Conservation (phyloP, 2,888 invertebrate genomes). For the Mesorhabditis spiculigera region DNA sequence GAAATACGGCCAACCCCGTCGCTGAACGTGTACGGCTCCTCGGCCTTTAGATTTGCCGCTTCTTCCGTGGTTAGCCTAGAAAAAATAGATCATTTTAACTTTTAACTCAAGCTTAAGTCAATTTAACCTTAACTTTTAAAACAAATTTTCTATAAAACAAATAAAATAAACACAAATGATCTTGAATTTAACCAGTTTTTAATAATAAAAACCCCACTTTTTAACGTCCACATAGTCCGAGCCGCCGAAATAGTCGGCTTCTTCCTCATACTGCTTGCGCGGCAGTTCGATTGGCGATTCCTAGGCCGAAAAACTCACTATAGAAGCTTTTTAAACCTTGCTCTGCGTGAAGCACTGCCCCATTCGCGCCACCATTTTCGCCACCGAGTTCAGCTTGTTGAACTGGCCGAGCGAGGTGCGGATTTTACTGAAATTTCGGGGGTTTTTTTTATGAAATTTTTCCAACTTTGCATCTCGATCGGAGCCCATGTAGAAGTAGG, state of each 20-base stretch:
- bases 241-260: conserved; percentile 15
- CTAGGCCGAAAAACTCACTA: conserved; percentile 6
- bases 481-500: conserved; percentile 8
- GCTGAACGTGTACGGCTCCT: conserved; percentile 14
- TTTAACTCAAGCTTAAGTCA: too few relatives aligned
- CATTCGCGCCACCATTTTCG: conserved; percentile 59
- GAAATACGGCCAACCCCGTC: conserved; percentile 15
- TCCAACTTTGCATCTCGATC: background rate
- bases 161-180: too few relatives aligned
- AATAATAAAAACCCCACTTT: background rate
- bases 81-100: too few relatives aligned
- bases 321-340: conserved; percentile 1
- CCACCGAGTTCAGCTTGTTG: conserved; percentile 28
- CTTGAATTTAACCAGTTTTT: too few relatives aligned
- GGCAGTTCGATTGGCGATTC: conserved; percentile 9
- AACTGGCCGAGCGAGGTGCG: conserved; percentile 18
- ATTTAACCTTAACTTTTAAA: too few relatives aligned
- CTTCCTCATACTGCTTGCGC: conserved; percentile 11
- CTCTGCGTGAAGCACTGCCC: conserved; percentile 59
- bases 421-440: conserved; percentile 13
- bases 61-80: background rate
- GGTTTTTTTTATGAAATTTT: too few relatives aligned
- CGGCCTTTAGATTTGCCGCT: background rate
- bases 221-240: background rate
- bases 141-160: too few relatives aligned